A percentile compares a stretch with the other conserved stretches of the same genome.
Conservation (phyloP, 2,797 vertebrate genomes). For the Sebastes baramenuke region DNA sequence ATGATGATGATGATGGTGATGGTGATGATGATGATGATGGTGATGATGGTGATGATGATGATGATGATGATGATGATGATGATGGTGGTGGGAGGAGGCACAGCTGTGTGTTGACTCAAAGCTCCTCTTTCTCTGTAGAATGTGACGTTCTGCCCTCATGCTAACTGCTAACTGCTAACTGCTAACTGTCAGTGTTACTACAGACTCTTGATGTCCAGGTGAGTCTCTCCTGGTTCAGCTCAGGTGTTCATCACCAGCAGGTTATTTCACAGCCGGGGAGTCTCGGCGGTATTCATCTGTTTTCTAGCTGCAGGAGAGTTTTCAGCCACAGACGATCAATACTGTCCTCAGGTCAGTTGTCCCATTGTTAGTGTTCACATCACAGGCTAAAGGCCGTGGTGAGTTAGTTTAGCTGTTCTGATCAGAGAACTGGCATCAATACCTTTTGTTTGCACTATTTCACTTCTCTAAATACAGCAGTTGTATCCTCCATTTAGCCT, state of each 20-base stretch:
- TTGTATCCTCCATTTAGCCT: neutral
- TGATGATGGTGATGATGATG: no score
- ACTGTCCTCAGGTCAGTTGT: slow-evolving; percentile 17
- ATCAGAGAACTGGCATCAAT: neutral
- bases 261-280: slow-evolving; percentile 1
- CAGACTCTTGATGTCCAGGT: neutral
- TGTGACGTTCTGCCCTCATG: neutral
- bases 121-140: neutral
- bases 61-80: no score
- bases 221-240: neutral
- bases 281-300: slow-evolving; percentile 9
- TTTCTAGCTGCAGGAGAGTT: slow-evolving; percentile 23
- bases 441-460: slow-evolving; percentile 4
- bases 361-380: slow-evolving; percentile 23
- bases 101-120: slow-evolving; percentile 17
- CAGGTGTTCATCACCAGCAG: neutral
- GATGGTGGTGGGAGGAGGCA: neutral
- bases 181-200: neutral
- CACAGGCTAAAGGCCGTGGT: slow-evolving; percentile 4
- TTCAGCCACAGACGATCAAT: slow-evolving; percentile 35
- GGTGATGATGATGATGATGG: no score
- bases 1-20: no score
- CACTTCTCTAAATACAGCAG: slow-evolving; percentile 24
- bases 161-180: neutral
- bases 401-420: neutral